A percentile compares a stretch with the other conserved stretches of the same genome.
These are phyloP conservation scores for Nemotelus nigrinus DNA, from an alignment of 2,888 invertebrate species.

Conservation along the genomic window DNA sequence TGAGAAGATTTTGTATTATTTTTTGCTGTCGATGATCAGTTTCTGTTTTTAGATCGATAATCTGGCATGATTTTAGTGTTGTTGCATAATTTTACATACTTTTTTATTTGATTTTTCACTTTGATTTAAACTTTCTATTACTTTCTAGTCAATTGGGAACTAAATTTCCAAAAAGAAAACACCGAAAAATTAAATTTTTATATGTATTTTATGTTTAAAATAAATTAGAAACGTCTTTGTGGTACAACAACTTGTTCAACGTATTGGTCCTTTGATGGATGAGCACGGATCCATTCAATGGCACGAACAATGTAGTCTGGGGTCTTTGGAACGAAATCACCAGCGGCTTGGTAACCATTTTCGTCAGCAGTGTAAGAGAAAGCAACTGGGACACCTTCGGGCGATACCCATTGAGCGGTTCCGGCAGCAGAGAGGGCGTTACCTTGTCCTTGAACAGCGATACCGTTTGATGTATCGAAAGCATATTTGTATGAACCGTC, in stretches of 20 bases:
- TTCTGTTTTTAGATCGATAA: no score
- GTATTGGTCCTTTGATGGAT: slow-evolving; percentile 42
- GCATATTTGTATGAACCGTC: slow-evolving; percentile 38
- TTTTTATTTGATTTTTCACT: no score
- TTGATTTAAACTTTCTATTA: no score
- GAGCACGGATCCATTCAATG: slow-evolving; percentile 41
- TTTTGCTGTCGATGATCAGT: no score
- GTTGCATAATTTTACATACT: no score
- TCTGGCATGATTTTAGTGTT: no score
- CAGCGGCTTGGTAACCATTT: slow-evolving; percentile 42
- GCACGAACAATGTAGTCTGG: slow-evolving; percentile 42
- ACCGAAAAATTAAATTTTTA: no score
- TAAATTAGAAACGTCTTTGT: slow-evolving; percentile 33
- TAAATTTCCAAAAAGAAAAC: no score
- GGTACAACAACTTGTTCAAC: slow-evolving; percentile 41
- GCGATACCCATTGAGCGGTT: slow-evolving; percentile 61
- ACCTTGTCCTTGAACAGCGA: slow-evolving; percentile 38
- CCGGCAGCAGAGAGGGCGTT: slow-evolving; percentile 30
- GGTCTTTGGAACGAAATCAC: slow-evolving; percentile 37
- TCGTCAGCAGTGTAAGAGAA: slow-evolving; percentile 39
- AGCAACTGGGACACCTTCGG: slow-evolving; percentile 61
- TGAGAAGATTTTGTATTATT: no score
- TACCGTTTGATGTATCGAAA: slow-evolving; percentile 42
- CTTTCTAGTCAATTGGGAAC: no score
- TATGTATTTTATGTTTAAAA: neutral